phyloP scores from a whole-genome alignment of 2,888 invertebrate species.

The Ommatoiulus sabulosus region DNA sequence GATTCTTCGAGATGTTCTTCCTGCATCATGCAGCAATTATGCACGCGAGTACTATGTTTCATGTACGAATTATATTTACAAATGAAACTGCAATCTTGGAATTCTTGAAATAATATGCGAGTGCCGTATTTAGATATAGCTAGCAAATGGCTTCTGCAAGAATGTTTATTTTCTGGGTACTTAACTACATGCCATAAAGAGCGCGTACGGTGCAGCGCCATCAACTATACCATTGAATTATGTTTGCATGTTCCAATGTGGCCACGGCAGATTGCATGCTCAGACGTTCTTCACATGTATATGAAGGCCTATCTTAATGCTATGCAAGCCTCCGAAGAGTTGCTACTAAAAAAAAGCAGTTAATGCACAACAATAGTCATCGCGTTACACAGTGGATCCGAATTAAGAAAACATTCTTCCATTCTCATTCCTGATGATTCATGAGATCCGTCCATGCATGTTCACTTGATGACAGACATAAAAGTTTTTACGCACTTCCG shows the following conservation, averaged over 20 bases:
- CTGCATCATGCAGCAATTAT: background rate
- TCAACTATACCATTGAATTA: slow-evolving; percentile 14
- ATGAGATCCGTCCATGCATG: slow-evolving; percentile 40
- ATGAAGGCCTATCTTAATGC: background rate
- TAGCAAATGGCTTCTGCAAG: background rate
- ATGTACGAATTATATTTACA: background rate
- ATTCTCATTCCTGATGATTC: slow-evolving; percentile 35
- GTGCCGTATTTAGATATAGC: background rate
- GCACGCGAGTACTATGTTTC: background rate
- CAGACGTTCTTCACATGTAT: background rate
- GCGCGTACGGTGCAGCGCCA: background rate
- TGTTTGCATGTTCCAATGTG: background rate
- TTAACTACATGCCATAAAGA: slow-evolving; percentile 16
- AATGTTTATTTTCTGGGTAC: background rate
- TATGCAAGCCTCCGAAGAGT: slow-evolving; percentile 19
- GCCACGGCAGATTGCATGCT: background rate
- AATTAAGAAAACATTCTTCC: slow-evolving; percentile 31
- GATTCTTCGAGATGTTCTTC: background rate
- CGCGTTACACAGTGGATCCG: background rate
- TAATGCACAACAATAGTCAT: slow-evolving; percentile 17
- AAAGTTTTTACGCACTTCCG: slow-evolving; percentile 26
- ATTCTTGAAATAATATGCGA: background rate
- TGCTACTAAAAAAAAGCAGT: background rate
- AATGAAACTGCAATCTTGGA: background rate
- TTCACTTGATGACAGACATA: slow-evolving; percentile 31